Base-by-base conservation (phyloP, 2,113 vertebrate species). In the Solea senegalensis region DNA sequence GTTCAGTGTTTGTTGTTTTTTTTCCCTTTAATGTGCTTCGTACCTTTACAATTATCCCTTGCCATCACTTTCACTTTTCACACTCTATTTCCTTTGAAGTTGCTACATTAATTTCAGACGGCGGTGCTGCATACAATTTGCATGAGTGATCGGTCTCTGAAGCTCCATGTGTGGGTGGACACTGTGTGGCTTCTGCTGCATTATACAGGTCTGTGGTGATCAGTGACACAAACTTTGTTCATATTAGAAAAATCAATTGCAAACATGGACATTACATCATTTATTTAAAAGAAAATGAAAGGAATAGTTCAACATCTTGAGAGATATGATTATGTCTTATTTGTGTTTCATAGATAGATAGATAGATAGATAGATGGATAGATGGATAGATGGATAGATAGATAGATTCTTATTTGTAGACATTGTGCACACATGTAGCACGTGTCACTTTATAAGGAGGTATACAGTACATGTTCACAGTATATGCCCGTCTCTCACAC, bases 1-100 rank as follows among this genome's bases (percentile, higher is more conserved):
- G 9, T 12, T 12, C 1, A 12, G 44, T 46, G n/a, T n/a, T n/a
- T 21, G 21, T 21, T 21, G 21, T 46, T 46, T 46, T 5, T 50
- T 58, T 21, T 69, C 46, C 66, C 60, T 82, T 63, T 56, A 46
- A 68, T 71, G 55, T 60, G 58, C 48, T 73, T 61, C 64, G 54
- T 68, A 68, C 48, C 64, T 27, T 21, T 26, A 40, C 62, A 82
- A 82, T 74, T 56, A 80, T 74, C 77, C 77, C 69, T 54, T 51
- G 50, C 54, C 54, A 27, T 76, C 26, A 49, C 69, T 77, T 74
- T 67, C 43, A 13, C 45, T 74, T 80, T 77, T 79, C 58, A 65
- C 60, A 66, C 69, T 74, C 60, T 34, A 53, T 74, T 70, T 79
- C 45, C 51, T 80, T 81, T 69, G 68, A 82, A 72, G 65, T 81